Percentiles rank a stretch among this genome's conserved stretches.
Conservation (phyloP, 2,797 vertebrate species). For the Mormyrus proboscirostris region DNA sequence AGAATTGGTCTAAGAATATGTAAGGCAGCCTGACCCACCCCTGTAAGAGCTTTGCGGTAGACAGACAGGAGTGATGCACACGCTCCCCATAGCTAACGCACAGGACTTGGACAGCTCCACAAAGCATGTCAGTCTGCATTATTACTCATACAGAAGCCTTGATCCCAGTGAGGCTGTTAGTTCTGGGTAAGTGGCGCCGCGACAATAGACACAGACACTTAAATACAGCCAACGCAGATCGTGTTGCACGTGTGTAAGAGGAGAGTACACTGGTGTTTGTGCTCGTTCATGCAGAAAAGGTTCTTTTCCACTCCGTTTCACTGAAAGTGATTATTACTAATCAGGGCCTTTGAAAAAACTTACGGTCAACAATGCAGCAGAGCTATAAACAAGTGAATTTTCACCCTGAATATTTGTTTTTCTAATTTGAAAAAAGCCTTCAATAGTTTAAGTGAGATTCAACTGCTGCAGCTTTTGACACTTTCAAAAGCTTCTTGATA, state of each 20-base stretch:
- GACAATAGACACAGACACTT: not conserved
- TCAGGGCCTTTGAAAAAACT: not conserved
- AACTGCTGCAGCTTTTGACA: slow-evolving; percentile 53
- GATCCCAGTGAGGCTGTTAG: not conserved
- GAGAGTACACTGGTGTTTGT: slow-evolving; percentile 15
- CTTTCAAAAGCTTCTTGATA: slow-evolving; percentile 36
- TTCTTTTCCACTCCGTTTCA: not conserved
- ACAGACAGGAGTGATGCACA: not conserved
- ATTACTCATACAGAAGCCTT: not conserved
- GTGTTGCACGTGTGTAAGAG: slow-evolving; percentile 17
- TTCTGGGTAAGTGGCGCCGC: not conserved
- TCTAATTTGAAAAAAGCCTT: not conserved
- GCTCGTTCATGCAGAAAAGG: not conserved
- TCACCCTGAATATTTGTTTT: not conserved
- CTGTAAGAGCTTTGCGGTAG: not conserved
- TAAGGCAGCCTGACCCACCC: not conserved
- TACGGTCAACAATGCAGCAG: not conserved
- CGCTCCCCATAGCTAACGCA: not conserved
- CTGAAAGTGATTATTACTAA: not conserved
- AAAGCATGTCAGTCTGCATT: not conserved
- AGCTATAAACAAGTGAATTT: not conserved
- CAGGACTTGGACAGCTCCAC: not conserved
- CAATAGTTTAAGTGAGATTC: slow-evolving; percentile 45
- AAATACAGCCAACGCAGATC: slow-evolving; percentile 8
- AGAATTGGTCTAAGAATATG: not conserved